These are phyloP conservation scores for Doris montereyensis DNA, from an alignment of 2,888 invertebrate genomes.

Conservation along the genomic window DNA sequence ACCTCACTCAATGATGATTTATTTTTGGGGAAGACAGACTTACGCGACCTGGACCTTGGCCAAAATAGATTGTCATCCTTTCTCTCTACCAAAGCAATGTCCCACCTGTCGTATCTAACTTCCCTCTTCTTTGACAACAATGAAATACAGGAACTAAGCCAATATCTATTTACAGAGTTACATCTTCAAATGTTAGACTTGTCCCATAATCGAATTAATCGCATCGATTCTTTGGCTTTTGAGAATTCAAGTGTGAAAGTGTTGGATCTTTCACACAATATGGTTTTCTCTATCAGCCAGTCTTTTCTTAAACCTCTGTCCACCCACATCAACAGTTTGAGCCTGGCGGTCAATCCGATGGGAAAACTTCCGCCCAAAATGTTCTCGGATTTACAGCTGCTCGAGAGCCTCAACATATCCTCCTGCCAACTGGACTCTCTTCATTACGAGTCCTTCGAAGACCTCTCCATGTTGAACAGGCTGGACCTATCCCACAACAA, in stretches of 20 bases:
- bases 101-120: conserved; percentile 48
- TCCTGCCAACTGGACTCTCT: conserved; percentile 52
- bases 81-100: conserved; percentile 49
- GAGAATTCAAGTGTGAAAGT: conserved; percentile 48
- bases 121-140: conserved; percentile 55
- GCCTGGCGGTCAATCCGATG: conserved; percentile 55
- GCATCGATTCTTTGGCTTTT: conserved; percentile 48
- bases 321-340: conserved; percentile 50
- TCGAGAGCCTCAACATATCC: conserved; percentile 58
- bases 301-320: conserved; percentile 51
- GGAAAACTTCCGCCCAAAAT: conserved; percentile 45
- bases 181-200: conserved; percentile 53
- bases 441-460: conserved; percentile 46
- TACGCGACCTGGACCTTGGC: conserved; percentile 54
- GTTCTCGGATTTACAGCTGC: conserved; percentile 52
- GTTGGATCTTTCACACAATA: conserved; percentile 59
- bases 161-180: conserved; percentile 54
- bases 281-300: conserved; percentile 46
- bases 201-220: conserved; percentile 54
- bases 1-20: conserved; percentile 52
- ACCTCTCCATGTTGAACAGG: conserved; percentile 47
- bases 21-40: conserved; percentile 47
- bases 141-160: conserved; percentile 46
- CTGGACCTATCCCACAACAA: conserved; percentile 60
- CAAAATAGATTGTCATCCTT: conserved; percentile 53